These are phyloP conservation scores for Hydraecia micacea DNA, from an alignment of 2,888 invertebrate species.

Conservation along the genomic window DNA sequence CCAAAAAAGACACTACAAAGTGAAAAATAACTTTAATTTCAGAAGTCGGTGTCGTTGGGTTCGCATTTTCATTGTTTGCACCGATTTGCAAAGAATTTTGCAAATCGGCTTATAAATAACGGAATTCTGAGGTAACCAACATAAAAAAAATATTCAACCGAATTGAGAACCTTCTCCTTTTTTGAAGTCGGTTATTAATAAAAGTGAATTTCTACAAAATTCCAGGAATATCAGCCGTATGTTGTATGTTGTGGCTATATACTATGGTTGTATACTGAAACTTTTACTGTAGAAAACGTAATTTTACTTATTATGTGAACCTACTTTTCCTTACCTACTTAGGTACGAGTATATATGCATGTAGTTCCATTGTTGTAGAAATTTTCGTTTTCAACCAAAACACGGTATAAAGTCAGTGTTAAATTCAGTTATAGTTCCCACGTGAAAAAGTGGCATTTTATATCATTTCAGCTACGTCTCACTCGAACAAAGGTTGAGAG, in stretches of 20 bases:
- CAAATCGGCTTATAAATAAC: too few species aligned
- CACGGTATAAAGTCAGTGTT: not conserved
- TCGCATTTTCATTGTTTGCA: too few species aligned
- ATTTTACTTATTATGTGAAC: not conserved
- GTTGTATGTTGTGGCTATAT: too few species aligned
- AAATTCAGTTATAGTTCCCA: conserved; percentile 8
- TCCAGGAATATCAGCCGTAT: not conserved
- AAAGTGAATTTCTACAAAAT: not conserved
- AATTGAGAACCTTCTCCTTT: too few species aligned
- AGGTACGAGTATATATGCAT: not conserved
- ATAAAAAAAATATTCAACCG: too few species aligned
- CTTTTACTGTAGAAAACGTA: not conserved
- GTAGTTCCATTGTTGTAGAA: not conserved
- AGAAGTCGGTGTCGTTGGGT: too few species aligned
- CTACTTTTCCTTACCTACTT: not conserved
- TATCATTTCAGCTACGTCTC: not conserved
- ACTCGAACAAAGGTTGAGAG: conserved; percentile 9
- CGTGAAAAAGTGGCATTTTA: not conserved
- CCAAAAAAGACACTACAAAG: too few species aligned
- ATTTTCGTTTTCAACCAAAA: not conserved
- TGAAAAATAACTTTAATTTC: too few species aligned
- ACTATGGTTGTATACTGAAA: not conserved
- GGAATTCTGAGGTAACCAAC: too few species aligned
- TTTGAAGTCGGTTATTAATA: too few species aligned
- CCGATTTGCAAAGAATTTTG: too few species aligned